Base-by-base conservation (phyloP, 2,113 vertebrate species). In the Petrocephalus zakoni region DNA sequence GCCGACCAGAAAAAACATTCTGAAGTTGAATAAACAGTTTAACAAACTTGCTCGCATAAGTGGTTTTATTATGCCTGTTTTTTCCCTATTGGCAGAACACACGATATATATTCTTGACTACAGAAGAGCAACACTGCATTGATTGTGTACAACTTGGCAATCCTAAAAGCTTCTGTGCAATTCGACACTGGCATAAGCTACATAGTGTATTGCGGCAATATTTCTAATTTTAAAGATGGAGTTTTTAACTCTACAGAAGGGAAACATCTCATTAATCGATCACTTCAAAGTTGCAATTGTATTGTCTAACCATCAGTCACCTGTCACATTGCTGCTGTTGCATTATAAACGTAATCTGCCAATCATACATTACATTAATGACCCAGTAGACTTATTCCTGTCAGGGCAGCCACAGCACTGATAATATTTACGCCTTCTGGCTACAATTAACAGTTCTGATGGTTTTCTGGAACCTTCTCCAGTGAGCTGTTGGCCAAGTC, bases 401-500 rank as follows among this genome's bases (percentile, higher is more conserved):
- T 42, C 72, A 19, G 11, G 4, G 53, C 53, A 55, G 53, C 53
- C 11, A 9, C 53, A 78, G 72, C 72, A 29, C 47, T 52, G 82
- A 85, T 52, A 55, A 49, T 55, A 53, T 86, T 86, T 86, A 53
- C 29, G 49, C 51, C 49, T 55, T 86, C 46, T 25, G n/a, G 52
- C 84, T 55, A 86, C 49, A 86, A 49, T 86, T 86, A 34, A 86
- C 84, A 86, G 82, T 85, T 85, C 49, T 51, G 46, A 85, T 85
- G 82, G 46, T 49, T 51, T 52, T 51, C 46, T 51, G 22, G 46
- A 85, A 52, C 49, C 49, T 85, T 47, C 82, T 85, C 22, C 82
- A 51, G 49, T 49, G 82, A 52, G 82, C 46, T 85, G 46, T 85
- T 85, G 82, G 82, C 46, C 49, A 52, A 49, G 10, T 85, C 82